Evolutionary conservation across 2,113 vertebrate species (phyloP).

Genomic region (Halcyon senegalensis): DNA sequence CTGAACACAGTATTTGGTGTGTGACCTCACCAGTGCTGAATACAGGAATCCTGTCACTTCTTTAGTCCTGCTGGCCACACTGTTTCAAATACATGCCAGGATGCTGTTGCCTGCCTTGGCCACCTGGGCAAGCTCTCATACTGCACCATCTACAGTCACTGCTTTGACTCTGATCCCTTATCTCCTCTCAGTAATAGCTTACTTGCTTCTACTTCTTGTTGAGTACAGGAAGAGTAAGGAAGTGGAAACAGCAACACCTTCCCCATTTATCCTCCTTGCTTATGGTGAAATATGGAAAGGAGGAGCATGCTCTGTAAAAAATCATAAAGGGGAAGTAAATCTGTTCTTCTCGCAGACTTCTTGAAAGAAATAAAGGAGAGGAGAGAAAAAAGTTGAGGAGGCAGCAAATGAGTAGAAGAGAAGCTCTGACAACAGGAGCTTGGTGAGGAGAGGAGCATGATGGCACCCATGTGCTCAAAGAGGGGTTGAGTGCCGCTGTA

Average conservation of each 20-base stretch:
- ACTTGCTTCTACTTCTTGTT: neutral
- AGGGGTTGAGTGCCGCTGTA: neutral
- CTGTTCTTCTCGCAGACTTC: neutral
- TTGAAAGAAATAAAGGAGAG: neutral
- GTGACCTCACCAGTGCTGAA: neutral
- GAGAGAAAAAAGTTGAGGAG: neutral
- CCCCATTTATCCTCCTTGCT: neutral
- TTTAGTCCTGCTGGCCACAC: neutral
- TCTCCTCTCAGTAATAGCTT: neutral
- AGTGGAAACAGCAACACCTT: neutral
- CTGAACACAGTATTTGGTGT: neutral
- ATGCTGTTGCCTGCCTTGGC: neutral
- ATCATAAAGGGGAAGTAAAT: neutral
- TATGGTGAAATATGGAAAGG: neutral
- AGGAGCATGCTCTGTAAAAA: neutral
- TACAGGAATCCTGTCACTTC: neutral
- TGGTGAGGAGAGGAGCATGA: neutral
- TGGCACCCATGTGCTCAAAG: neutral
- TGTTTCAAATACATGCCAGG: neutral
- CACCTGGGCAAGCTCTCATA: neutral
- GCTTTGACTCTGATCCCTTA: neutral
- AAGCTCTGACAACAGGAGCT: neutral
- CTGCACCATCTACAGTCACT: neutral
- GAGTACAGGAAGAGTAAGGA: neutral
- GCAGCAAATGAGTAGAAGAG: neutral